A percentile compares a stretch with the other conserved stretches of the same genome.
These are phyloP conservation scores for Daktulosphaira vitifoliae DNA, from an alignment of 1,140 invertebrate species.

Conservation along the genomic window DNA sequence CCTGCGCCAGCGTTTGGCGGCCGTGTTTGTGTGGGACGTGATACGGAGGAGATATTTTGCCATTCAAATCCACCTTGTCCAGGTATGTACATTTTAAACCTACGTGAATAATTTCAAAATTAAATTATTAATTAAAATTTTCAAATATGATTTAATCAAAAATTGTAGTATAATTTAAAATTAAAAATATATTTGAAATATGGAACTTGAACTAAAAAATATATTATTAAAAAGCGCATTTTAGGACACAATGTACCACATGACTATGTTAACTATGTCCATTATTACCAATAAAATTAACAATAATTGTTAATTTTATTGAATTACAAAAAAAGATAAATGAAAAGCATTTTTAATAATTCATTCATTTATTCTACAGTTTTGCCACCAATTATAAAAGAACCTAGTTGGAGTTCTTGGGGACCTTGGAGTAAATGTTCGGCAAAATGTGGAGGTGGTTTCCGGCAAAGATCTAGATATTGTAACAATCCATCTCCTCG, in stretches of 20 bases:
- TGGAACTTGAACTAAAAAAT: too few relatives aligned
- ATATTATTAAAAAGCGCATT: too few relatives aligned
- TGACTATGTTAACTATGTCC: too few relatives aligned
- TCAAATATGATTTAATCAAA: too few relatives aligned
- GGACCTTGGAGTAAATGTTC: constrained; percentile 59
- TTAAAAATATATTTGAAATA: too few relatives aligned
- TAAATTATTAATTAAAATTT: too few relatives aligned
- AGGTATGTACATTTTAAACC: constrained; percentile 41
- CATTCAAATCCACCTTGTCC: constrained; percentile 71
- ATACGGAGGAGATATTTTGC: constrained; percentile 67
- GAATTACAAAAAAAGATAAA: not conserved
- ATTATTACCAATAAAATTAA: too few relatives aligned
- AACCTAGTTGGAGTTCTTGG: constrained; percentile 68
- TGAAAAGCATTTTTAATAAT: not conserved
- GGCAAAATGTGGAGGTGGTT: constrained; percentile 49
- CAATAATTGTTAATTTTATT: too few relatives aligned
- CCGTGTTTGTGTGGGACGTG: constrained; percentile 69
- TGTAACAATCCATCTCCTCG: constrained; percentile 59
- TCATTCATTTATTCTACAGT: not conserved
- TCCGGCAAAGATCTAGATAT: constrained; percentile 46
- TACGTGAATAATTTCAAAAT: too few relatives aligned
- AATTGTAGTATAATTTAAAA: too few relatives aligned
- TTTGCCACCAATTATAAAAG: constrained; percentile 48
- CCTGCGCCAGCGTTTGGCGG: constrained; percentile 74
- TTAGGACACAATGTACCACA: too few relatives aligned